These are phyloP conservation scores for Drosophila repleta DNA, from an alignment of 1,140 invertebrate species.

Conservation along the genomic window DNA sequence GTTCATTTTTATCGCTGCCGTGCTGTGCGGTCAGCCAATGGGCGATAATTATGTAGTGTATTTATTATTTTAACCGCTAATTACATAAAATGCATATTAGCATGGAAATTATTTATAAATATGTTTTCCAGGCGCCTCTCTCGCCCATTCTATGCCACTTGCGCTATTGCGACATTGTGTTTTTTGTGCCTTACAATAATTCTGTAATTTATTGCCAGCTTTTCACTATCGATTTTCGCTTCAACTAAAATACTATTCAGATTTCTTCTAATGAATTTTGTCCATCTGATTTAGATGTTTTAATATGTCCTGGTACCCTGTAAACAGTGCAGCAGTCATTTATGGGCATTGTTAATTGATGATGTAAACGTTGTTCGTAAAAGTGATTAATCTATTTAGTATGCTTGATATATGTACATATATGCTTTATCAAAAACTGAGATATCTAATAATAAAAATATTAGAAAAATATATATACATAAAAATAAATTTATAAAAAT, in stretches of 20 bases:
- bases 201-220: slow-evolving; percentile 56
- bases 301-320: slow-evolving; percentile 2
- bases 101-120: slow-evolving; percentile 81
- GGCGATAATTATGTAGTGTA: slow-evolving; percentile 80
- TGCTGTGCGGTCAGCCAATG: slow-evolving; percentile 70
- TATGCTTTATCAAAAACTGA: too few species aligned
- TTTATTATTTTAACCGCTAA: slow-evolving; percentile 83
- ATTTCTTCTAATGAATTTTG: slow-evolving; percentile 63
- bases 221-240: slow-evolving; percentile 67
- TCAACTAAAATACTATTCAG: slow-evolving; percentile 54
- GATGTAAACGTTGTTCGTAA: too few species aligned
- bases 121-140: slow-evolving; percentile 66
- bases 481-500: too few species aligned
- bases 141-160: not conserved
- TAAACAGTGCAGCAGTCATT: not conserved
- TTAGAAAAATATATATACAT: too few species aligned
- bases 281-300: slow-evolving; percentile 65
- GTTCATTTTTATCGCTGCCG: slow-evolving; percentile 60
- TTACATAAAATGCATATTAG: slow-evolving; percentile 83
- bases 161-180: slow-evolving; percentile 36
- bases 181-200: slow-evolving; percentile 49
- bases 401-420: too few species aligned
- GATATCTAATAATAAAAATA: too few species aligned
- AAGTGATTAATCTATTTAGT: too few species aligned
- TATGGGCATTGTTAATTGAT: too few species aligned